Evolutionary conservation across 1,140 invertebrate species (phyloP).

Genomic region (Brachionus calyciflorus): DNA sequence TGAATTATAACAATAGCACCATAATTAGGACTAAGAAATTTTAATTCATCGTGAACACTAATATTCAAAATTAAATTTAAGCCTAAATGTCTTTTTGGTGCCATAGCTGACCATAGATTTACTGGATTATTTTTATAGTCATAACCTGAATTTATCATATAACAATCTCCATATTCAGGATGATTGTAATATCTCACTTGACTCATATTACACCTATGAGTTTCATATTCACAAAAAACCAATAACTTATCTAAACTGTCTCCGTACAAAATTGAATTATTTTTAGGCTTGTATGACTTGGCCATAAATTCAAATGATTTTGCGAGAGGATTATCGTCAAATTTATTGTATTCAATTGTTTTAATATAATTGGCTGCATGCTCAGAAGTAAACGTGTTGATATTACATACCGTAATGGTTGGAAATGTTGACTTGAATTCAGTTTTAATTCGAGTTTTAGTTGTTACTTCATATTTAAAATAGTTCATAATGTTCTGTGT

Average conservation of each 20-base stretch:
- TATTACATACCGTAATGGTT: not conserved
- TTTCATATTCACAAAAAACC: not conserved
- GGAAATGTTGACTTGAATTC: not conserved
- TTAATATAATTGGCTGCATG: not conserved
- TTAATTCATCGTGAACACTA: not conserved
- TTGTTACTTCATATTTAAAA: constrained; percentile 13
- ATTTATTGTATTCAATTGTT: not conserved
- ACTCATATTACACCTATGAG: not conserved
- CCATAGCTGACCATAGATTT: not conserved
- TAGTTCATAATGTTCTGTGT: not conserved
- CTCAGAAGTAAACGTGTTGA: not conserved
- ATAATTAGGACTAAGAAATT: not conserved
- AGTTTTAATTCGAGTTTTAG: not conserved
- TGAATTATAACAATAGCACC: not conserved
- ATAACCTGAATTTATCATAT: not conserved
- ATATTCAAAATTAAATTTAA: constrained; percentile 4
- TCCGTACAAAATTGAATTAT: not conserved
- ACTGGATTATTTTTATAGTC: not conserved
- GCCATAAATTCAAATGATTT: not conserved
- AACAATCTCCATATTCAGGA: not conserved
- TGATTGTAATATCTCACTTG: not conserved
- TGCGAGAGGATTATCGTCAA: not conserved
- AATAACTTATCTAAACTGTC: not conserved
- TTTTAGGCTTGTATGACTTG: not conserved
- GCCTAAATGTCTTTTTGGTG: not conserved